phyloP scores from a whole-genome alignment of 2,888 invertebrate genomes.

The Acanthacorydalis orientalis region DNA sequence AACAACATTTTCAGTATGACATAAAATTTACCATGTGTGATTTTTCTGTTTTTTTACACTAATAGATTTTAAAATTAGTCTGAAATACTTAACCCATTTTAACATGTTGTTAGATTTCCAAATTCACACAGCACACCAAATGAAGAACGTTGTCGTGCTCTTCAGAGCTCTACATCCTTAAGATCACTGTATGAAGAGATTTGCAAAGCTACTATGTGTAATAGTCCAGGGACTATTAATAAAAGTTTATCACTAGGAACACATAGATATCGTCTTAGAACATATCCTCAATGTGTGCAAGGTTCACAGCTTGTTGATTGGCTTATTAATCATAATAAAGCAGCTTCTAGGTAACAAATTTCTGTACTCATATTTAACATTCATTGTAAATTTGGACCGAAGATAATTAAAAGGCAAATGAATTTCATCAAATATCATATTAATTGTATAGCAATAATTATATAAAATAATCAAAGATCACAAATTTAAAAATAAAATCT shows the following conservation, averaged over 20 bases:
- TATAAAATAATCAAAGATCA: too few relatives aligned
- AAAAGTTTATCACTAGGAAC: slow-evolving; percentile 22
- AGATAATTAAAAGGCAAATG: too few relatives aligned
- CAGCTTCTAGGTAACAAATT: slow-evolving; percentile 45
- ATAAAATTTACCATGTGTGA: too few relatives aligned
- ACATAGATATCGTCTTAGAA: slow-evolving; percentile 52
- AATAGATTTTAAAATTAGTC: too few relatives aligned
- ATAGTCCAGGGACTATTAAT: neutral
- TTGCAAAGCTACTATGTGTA: slow-evolving; percentile 17
- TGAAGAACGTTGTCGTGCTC: slow-evolving; percentile 32
- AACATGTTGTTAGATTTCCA: slow-evolving; percentile 18
- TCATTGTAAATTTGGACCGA: too few relatives aligned
- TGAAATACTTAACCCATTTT: neutral
- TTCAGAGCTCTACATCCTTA: slow-evolving; percentile 40
- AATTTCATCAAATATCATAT: too few relatives aligned
- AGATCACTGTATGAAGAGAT: slow-evolving; percentile 45
- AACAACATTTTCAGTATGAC: too few relatives aligned
- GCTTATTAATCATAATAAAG: slow-evolving; percentile 62
- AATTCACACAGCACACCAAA: slow-evolving; percentile 26
- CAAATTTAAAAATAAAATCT: too few relatives aligned
- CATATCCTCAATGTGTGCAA: slow-evolving; percentile 57
- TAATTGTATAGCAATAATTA: too few relatives aligned
- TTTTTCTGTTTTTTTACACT: too few relatives aligned
- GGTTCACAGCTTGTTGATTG: slow-evolving; percentile 72
- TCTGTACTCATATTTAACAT: too few relatives aligned